A percentile compares a stretch with the other conserved stretches of the same genome.
Evolutionary conservation across 2,888 invertebrate species (phyloP).

Genomic region (Argyresthia goedartella): DNA sequence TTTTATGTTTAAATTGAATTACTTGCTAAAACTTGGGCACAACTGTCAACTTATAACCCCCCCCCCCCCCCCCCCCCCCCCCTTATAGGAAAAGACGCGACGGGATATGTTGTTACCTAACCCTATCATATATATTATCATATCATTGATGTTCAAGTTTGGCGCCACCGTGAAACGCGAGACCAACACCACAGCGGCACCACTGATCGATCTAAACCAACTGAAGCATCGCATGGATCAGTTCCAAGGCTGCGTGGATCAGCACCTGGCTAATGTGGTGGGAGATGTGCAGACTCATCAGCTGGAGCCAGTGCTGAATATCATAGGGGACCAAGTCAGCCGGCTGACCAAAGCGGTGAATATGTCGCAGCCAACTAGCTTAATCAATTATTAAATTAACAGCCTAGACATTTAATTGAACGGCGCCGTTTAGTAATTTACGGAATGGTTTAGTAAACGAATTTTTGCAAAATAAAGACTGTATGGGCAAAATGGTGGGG

Average conservation of each 20-base stretch:
- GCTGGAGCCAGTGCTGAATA: constrained; percentile 37
- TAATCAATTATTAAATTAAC: too few species aligned
- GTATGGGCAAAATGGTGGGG: too few species aligned
- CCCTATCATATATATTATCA: neutral
- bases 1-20: too few species aligned
- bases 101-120: too few species aligned
- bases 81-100: too few species aligned
- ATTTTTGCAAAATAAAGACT: too few species aligned
- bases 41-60: too few species aligned
- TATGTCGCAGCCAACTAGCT: neutral
- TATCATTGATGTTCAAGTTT: neutral
- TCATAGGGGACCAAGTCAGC: constrained; percentile 41
- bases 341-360: constrained; percentile 46
- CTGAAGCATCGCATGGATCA: constrained; percentile 33
- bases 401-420: too few species aligned
- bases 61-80: too few species aligned
- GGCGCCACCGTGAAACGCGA: neutral
- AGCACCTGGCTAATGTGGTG: constrained; percentile 32
- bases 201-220: neutral
- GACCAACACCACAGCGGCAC: neutral
- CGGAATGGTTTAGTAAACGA: too few species aligned
- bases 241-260: constrained; percentile 40
- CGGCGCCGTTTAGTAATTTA: too few species aligned
- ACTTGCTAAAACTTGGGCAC: too few species aligned
- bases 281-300: constrained; percentile 42